Evolutionary conservation across 1,140 invertebrate genomes (phyloP), one percentile per base, ranked within the genome.

Genomic region (Tetraneura akinire): DNA sequence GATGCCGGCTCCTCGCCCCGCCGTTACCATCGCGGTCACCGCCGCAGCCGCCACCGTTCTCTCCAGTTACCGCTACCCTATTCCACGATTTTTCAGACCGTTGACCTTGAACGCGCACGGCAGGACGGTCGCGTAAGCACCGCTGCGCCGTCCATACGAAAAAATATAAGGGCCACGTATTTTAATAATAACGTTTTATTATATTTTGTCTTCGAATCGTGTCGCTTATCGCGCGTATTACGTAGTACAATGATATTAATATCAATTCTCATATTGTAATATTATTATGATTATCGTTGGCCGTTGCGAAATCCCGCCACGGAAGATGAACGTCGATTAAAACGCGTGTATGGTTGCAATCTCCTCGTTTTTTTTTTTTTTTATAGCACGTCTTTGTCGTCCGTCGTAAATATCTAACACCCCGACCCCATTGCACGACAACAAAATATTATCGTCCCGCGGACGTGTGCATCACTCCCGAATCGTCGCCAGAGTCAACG

Each of bases 31-130:
- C 49, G 16, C 47, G 23, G 5, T n/a, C 73, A 14, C 73, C 55
- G 11, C 55, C 53, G 14, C n/a, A 32, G n/a, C 23, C 26, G 53
- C 37, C 55, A 13, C 49, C 51, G 51, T 42, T 78, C 73, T 42
- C 57, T 55, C 53, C 73, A 29, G 73, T n/a, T 53, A 14, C 71
- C 71, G 71, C 51, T 29, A 74, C 74, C 74, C 74, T 62, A 62
- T 78, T 57, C 29, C 74, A 37, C 11, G 74, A 47, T 78, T 71
- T 66, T 78, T 78, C 74, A 78, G 74, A 78, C 74, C 74, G 74
- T 78, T 78, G 74, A 78, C 74, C 74, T 78, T 78, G 74, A 78
- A 78, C 74, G 74, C 71, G 49, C 62, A 64, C 49, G 71, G n/a
- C n/a, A n/a, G n/a, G 49, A 74, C 71, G 51, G 26, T 68, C 71